Evolutionary conservation across 2,888 invertebrate species (phyloP), one percentile per base, ranked within the genome.

Genomic region (Catocala fraxini): DNA sequence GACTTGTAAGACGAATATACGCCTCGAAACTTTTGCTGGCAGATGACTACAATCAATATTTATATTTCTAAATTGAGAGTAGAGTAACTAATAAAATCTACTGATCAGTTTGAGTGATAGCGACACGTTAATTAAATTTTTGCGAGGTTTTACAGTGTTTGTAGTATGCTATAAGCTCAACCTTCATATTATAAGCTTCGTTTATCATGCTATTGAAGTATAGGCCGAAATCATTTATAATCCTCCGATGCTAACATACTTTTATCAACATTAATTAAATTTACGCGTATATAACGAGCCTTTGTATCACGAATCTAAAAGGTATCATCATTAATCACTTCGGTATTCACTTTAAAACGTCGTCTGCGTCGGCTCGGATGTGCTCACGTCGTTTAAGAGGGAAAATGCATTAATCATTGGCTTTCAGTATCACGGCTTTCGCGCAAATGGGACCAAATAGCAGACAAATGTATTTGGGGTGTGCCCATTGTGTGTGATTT

Each of bases 281-380:
- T 59, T 33, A 6, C 13, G 46, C 42, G n/a, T 47, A 12, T 42
- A 64, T 62, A 60, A 65, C 64, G 47, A 54, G 51, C 56, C 64
- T 73, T 70, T 67, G 59, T 54, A 59, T 12, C 46, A 7, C 13
- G 12, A 58, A 71, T 51, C 56, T 46, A 52, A 59, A 15, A 51
- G 13, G 49, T 11, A 10, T 5, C 10, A 61, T 64, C 73, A 66
- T 73, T 64, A 66, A 75, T 73, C 73, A 69, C 57, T 47, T 52
- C 63, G 35, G n/a, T 45, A 13, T 59, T 46, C 42, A 5, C 39
- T 51, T 33, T 33, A 41, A 13, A 7, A 9, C 25, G 39, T 10
- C 10, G 15, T 11, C n/a, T 41, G 13, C 25, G 39, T 10, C 10
- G 15, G 12, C n/a, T 41, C 13, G 13, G 35, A 52, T 57, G n/a